Percentiles rank a stretch among this genome's conserved stretches.
Conservation (phyloP, 2,888 invertebrate genomes). For the Osedax frankpressi region DNA sequence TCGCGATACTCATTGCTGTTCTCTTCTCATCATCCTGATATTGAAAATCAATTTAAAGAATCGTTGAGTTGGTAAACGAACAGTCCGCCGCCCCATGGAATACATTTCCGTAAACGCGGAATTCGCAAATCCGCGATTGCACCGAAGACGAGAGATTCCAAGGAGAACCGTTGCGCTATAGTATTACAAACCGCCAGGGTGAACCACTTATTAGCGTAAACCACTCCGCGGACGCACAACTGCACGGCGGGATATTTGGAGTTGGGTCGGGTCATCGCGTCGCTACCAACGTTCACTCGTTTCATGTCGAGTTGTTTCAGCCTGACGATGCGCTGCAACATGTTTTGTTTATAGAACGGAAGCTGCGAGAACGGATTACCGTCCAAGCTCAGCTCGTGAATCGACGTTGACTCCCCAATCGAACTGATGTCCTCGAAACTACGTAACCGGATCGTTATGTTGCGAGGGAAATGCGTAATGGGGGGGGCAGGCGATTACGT, state of each 20-base stretch:
- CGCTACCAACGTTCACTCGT: conserved; percentile 40
- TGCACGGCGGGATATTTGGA: not conserved
- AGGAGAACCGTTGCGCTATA: no score
- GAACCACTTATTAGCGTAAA: not conserved
- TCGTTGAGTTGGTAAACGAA: no score
- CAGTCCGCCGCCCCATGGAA: no score
- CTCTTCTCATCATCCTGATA: conserved; percentile 45
- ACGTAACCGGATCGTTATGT: not conserved
- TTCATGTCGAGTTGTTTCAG: conserved; percentile 45
- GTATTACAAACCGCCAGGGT: not conserved
- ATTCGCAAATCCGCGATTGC: no score
- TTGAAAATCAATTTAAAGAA: no score
- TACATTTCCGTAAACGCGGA: no score
- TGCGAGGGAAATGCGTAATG: no score
- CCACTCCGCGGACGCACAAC: not conserved
- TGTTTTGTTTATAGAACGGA: conserved; percentile 55
- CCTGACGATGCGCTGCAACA: conserved; percentile 41
- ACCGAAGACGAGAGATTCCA: no score
- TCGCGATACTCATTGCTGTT: conserved; percentile 39
- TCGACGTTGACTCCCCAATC: conserved; percentile 61
- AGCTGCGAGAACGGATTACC: conserved; percentile 55
- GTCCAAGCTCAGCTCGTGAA: conserved; percentile 69
- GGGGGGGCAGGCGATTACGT: no score
- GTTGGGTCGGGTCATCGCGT: no score
- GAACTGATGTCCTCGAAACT: conserved; percentile 64